These are phyloP conservation scores for Eospalax fontanierii DNA, from an alignment of 2,797 vertebrate genomes.

Conservation along the genomic window DNA sequence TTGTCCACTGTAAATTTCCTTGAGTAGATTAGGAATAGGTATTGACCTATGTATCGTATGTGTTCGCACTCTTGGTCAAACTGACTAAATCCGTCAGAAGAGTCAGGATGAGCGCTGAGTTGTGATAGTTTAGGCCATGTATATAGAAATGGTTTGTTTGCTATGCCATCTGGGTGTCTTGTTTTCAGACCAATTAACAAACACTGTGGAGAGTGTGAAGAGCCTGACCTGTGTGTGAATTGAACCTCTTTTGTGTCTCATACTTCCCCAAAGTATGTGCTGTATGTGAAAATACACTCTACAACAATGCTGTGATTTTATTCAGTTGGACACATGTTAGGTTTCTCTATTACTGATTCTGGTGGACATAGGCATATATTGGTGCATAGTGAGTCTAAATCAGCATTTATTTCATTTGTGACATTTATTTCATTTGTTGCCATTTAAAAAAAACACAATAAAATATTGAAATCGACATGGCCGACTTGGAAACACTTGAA, in stretches of 20 bases:
- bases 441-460: constrained; percentile 58
- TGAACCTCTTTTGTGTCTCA: background rate
- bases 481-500: background rate
- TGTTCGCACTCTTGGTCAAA: background rate
- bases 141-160: background rate
- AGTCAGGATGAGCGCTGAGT: fast-evolving
- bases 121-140: fast-evolving
- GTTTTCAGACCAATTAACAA: background rate
- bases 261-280: background rate
- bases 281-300: background rate
- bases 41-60: background rate
- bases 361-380: background rate
- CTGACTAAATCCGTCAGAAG: background rate
- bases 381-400: background rate
- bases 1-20: background rate
- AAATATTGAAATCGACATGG: background rate
- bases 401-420: constrained; percentile 38
- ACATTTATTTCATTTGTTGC: constrained; percentile 37
- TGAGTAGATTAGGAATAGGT: background rate
- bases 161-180: background rate
- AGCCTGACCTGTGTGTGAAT: background rate
- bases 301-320: background rate
- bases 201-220: background rate
- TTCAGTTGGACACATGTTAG: background rate
- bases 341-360: background rate